Base-by-base conservation (phyloP, 1,140 invertebrate genomes). In the Drosophila nebulosa region DNA sequence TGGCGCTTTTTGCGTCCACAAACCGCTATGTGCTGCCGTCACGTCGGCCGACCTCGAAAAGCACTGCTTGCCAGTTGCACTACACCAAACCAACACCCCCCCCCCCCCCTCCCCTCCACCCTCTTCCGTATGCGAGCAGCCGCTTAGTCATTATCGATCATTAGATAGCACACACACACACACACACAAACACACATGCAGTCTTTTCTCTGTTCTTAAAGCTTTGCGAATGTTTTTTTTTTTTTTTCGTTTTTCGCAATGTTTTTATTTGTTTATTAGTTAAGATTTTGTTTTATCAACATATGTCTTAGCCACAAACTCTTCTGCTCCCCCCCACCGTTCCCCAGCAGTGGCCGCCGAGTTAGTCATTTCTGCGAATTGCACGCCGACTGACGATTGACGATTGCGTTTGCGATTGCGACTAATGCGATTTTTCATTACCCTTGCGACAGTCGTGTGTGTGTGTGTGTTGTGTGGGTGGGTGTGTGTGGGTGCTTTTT, bases 91-190 rank as follows among this genome's bases (percentile, higher is more conserved):
- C n/a, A n/a, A n/a, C n/a, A n/a, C n/a, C n/a, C n/a, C n/a, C n/a
- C n/a, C n/a, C n/a, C n/a, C n/a, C n/a, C n/a, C n/a, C n/a, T n/a
- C n/a, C n/a, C n/a, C n/a, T 67, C 79, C 72, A 39, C 39, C 21
- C 22, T 35, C 30, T 18, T 24, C 32, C 35, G 12, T 32, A 32
- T 10, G 24, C 39, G 9, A 35, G 32, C 14, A 61, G 32, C 61
- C 14, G 46, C 46, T 36, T 35, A 58, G 16, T 26, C 59, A 86
- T 86, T 85, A 85, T 81, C 81, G 81, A 85, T 85, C 78, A 70
- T 68, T 81, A 74, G 80, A 85, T 85, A 86, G 30, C 51, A 67
- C 50, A 36, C 18, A 14, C 53, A 32, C 27, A 16, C 27, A 12
- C 7, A 6, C 5, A 16, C 16, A 7, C 55, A 59, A 60, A 42